Evolutionary conservation across 2,888 invertebrate species (phyloP).

Genomic region (Azorinus chamasolen): DNA sequence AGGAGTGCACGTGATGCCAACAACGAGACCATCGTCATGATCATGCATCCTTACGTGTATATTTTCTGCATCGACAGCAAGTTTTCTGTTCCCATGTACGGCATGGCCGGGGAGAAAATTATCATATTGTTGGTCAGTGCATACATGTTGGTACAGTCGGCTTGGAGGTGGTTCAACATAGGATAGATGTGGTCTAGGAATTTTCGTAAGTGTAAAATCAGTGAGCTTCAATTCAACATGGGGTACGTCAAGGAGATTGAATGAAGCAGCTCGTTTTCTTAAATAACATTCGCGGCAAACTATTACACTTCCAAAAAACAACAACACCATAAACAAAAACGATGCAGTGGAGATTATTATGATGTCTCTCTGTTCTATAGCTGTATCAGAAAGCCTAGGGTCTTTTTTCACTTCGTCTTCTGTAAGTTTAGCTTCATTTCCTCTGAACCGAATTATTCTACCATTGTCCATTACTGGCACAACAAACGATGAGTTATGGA

Average conservation of each 20-base stretch:
- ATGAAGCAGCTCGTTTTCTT: slow-evolving; percentile 71
- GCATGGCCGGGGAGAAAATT: not conserved
- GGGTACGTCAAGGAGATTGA: slow-evolving; percentile 72
- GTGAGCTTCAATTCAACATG: slow-evolving; percentile 72
- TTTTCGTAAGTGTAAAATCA: slow-evolving; percentile 76
- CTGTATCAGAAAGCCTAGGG: not conserved
- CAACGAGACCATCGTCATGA: slow-evolving; percentile 68
- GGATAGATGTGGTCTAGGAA: slow-evolving; percentile 71
- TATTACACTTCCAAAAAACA: slow-evolving; percentile 67
- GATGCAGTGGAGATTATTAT: slow-evolving; percentile 76
- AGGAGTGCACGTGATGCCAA: slow-evolving; percentile 68
- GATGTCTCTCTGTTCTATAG: slow-evolving; percentile 63
- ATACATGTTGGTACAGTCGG: not conserved
- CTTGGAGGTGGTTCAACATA: slow-evolving; percentile 62
- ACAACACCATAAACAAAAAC: slow-evolving; percentile 68
- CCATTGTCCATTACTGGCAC: slow-evolving; percentile 59
- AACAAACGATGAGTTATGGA: slow-evolving; percentile 19
- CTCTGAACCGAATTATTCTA: slow-evolving; percentile 46
- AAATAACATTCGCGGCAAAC: slow-evolving; percentile 72
- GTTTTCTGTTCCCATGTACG: not conserved
- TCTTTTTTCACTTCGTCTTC: not conserved
- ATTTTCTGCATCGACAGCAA: slow-evolving; percentile 48
- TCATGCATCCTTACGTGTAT: slow-evolving; percentile 69
- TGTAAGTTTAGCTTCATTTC: slow-evolving; percentile 28
- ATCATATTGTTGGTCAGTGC: not conserved